phyloP scores from a whole-genome alignment of 1,140 invertebrate species.

The Rhopalosiphum padi region DNA sequence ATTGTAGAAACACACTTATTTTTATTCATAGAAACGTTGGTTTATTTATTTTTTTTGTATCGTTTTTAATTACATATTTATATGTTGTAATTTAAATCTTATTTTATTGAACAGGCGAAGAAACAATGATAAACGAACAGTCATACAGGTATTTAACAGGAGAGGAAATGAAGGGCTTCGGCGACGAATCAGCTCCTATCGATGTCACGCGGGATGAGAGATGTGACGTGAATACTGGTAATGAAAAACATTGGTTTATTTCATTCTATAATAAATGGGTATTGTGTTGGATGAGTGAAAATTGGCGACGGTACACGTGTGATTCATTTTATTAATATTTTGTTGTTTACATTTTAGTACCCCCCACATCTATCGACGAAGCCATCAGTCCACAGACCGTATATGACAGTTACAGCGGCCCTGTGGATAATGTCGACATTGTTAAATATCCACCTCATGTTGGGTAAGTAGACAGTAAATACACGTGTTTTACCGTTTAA shows the following conservation, averaged over 20 bases:
- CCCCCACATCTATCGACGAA: slow-evolving; percentile 70
- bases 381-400: slow-evolving; percentile 71
- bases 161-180: slow-evolving; percentile 93
- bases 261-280: background rate
- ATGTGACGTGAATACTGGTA: slow-evolving; percentile 68
- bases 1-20: background rate
- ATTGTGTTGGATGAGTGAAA: background rate
- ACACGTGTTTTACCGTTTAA: background rate
- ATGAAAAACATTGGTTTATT: background rate
- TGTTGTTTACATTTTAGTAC: slow-evolving; percentile 61
- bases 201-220: slow-evolving; percentile 90
- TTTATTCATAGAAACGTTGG: background rate
- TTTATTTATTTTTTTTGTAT: slow-evolving; percentile 4
- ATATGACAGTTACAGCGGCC: slow-evolving; percentile 66
- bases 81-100: background rate
- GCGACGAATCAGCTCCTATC: slow-evolving; percentile 91
- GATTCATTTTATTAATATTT: slow-evolving; percentile 2
- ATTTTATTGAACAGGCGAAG: slow-evolving; percentile 73
- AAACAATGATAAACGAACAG: slow-evolving; percentile 87
- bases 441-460: slow-evolving; percentile 74
- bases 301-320: background rate
- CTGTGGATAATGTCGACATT: slow-evolving; percentile 77
- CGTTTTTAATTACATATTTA: background rate
- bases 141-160: slow-evolving; percentile 90
- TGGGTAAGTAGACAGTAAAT: slow-evolving; percentile 69